Evolutionary conservation across 1,140 invertebrate species (phyloP).

Genomic region (Bombyx mandarina): DNA sequence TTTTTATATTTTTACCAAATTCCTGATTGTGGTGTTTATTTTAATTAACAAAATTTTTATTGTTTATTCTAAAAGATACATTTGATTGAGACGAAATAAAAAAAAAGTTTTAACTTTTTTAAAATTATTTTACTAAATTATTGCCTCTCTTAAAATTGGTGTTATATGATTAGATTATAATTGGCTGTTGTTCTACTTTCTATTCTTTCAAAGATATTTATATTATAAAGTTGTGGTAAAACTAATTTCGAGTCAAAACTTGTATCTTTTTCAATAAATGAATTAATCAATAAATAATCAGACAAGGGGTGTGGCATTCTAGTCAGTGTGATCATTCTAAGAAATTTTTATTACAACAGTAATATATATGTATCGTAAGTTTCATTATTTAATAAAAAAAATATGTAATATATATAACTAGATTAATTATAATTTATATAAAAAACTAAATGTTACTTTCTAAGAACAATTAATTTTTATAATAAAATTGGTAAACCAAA

Average conservation of each 20-base stretch:
- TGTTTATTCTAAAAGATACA: no score
- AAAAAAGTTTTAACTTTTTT: no score
- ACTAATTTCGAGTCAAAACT: not conserved
- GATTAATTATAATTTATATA: not conserved
- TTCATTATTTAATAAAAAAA: not conserved
- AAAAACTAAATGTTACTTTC: not conserved
- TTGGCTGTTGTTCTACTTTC: no score
- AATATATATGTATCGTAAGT: not conserved
- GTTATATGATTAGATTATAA: no score
- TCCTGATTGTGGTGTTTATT: no score
- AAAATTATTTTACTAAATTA: no score
- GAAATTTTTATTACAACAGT: slow-evolving; percentile 1
- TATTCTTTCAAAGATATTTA: no score
- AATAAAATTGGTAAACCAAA: slow-evolving; percentile 14
- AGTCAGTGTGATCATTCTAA: slow-evolving; percentile 66
- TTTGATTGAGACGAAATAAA: no score
- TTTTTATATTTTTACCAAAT: no score
- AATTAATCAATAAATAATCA: slow-evolving; percentile 20
- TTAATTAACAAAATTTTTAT: no score
- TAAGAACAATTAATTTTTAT: slow-evolving; percentile 22
- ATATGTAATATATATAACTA: slow-evolving; percentile 5
- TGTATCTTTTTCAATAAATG: slow-evolving; percentile 5
- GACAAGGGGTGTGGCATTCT: slow-evolving; percentile 66
- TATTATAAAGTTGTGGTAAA: not conserved
- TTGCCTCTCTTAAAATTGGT: no score